Evolutionary conservation across 2,797 vertebrate genomes (phyloP).

Genomic region (Sebastes vulpes): DNA sequence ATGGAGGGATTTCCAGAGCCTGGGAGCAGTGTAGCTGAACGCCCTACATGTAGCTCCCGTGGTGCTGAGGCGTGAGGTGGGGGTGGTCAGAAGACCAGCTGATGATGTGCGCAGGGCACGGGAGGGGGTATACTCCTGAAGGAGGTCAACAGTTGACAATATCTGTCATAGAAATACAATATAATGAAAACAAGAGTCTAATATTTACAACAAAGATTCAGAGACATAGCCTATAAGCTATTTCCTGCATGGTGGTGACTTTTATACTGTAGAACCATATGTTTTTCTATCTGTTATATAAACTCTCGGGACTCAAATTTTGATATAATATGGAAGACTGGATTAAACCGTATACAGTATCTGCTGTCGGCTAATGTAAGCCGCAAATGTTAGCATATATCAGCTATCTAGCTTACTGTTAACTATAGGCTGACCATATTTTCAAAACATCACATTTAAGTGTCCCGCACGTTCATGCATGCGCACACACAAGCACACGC

Average conservation of each 20-base stretch:
- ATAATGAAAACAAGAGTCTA: neutral
- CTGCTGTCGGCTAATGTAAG: neutral
- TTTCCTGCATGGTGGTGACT: neutral
- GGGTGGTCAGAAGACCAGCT: too few species aligned
- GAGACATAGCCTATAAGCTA: accelerated
- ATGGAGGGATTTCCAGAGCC: too few species aligned
- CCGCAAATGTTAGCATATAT: neutral
- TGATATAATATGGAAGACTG: neutral
- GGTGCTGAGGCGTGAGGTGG: too few species aligned
- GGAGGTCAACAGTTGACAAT: neutral
- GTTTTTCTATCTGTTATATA: neutral
- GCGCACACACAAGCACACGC: too few species aligned
- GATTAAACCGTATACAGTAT: neutral
- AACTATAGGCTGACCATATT: neutral
- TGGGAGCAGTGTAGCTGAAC: too few species aligned
- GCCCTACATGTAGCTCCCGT: too few species aligned
- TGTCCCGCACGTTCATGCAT: too few species aligned
- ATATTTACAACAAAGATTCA: neutral
- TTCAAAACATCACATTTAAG: too few species aligned
- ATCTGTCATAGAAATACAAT: neutral
- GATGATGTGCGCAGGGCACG: accelerated
- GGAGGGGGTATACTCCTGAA: too few species aligned
- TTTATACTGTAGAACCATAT: neutral
- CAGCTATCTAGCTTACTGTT: neutral
- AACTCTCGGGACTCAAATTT: neutral